Evolutionary conservation across 2,888 invertebrate species (phyloP), one percentile per base, ranked within the genome.

Genomic region (Empis stercorea): DNA sequence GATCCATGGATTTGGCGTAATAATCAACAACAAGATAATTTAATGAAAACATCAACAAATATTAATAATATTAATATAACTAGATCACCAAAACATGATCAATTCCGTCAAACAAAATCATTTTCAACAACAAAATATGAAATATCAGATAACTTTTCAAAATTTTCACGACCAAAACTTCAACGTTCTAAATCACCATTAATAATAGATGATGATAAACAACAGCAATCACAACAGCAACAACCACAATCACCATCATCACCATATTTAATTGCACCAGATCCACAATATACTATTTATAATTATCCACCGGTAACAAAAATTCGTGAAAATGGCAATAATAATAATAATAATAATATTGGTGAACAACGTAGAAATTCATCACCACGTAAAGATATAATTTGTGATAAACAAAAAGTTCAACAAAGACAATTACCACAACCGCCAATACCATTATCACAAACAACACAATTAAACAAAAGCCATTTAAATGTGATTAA

Each of bases 1-100:
- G 62, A 66, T 55, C 65, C 66, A 7, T 66, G 66, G 66, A 55
- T 66, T 13, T 62, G 58, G 52, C 60, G 63, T 7, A 56, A 52
- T 36, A 49, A 49, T 14, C 42, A 52, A n/a, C 51, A 20, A n/a
- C 16, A 11, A 17, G 17, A 17, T 5, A 17, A 38, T 17, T 9
- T 17, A 38, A 7, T 14, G 15, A 15, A 9, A 14, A 30, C 13
- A 34, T 46, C 50, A 1, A 44, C 48, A 13, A 51, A 51, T 20
- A 41, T 44, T 14, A 43, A 16, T n/a, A 37, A 43, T 10, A 48
- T 42, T 23, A 54, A 46, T 47, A 34, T 48, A 1, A 54, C 52
- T 23, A 53, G 51, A 45, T 52, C 53, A 11, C 53, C 55, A 6
- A 59, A 54, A 43, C 54, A 56, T 40, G 56, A 58, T 15, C 44